phyloP scores from a whole-genome alignment of 1,140 invertebrate species.

The Neotoxoptera formosana region DNA sequence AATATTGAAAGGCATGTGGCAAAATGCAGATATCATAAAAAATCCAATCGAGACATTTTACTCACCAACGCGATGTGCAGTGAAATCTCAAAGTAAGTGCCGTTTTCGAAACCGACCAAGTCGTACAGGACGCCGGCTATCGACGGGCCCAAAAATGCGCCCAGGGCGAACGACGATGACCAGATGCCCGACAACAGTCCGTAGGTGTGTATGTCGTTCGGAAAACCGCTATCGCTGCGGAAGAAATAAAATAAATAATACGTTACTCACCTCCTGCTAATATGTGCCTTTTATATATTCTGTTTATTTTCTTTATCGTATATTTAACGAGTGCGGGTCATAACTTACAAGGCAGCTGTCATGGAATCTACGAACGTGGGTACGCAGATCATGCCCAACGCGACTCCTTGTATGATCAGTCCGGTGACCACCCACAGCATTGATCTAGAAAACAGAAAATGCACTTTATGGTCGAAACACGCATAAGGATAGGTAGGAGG shows the following conservation, averaged over 20 bases:
- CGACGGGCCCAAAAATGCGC: conserved; percentile 66
- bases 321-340: not conserved
- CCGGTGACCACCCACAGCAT: conserved; percentile 64
- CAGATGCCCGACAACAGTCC: conserved; percentile 67
- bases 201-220: conserved; percentile 67
- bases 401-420: conserved; percentile 66
- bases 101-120: conserved; percentile 64
- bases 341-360: conserved; percentile 64
- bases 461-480: not conserved
- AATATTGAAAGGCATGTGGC: no score
- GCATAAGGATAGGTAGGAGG: no score
- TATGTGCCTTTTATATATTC: not conserved
- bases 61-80: conserved; percentile 63
- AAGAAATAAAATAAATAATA: conserved; percentile 21
- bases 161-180: conserved; percentile 67
- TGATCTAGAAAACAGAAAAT: conserved; percentile 60
- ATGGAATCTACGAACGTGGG: conserved; percentile 66
- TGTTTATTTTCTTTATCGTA: not conserved
- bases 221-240: conserved; percentile 64
- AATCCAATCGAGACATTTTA: not conserved
- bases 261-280: not conserved
- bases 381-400: conserved; percentile 66
- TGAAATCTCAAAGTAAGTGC: conserved; percentile 64
- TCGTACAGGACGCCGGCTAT: conserved; percentile 65
- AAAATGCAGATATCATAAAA: no score